These are phyloP conservation scores for Stomatorhinus ivindoensis DNA, from an alignment of 2,113 vertebrate species.

Conservation along the genomic window DNA sequence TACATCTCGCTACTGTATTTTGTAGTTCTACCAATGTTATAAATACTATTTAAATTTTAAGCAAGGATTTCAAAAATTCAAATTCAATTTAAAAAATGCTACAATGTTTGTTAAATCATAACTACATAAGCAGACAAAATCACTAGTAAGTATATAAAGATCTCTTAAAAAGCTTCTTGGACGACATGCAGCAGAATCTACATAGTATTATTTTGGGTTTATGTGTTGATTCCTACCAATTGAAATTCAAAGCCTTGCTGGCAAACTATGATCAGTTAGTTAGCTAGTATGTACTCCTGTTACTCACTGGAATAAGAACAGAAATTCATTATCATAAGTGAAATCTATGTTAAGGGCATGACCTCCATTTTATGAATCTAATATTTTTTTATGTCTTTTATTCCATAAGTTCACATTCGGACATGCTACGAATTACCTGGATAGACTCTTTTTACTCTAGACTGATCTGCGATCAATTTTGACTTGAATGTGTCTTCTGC, in stretches of 20 bases:
- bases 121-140: not conserved
- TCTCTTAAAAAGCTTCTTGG: not conserved
- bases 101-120: not conserved
- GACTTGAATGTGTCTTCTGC: not conserved
- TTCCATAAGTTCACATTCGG: not conserved
- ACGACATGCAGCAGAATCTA: not conserved
- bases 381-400: not conserved
- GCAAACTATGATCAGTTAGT: not conserved
- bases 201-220: not conserved
- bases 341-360: not conserved
- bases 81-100: not conserved
- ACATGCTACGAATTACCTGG: not conserved
- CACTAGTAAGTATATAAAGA: not conserved
- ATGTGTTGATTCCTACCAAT: not conserved
- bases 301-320: not conserved
- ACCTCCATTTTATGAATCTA: not conserved
- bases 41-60: not conserved
- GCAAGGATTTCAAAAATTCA: too few relatives aligned
- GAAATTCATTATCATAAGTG: not conserved
- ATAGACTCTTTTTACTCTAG: not conserved
- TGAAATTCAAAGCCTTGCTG: constrained; percentile 1
- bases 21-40: not conserved
- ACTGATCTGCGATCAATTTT: not conserved
- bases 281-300: not conserved
- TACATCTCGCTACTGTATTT: not conserved